Percentiles rank a stretch among this genome's conserved stretches.
Conservation (phyloP, 64 coral and sea anemone genomes). For the Orbicella faveolata region DNA sequence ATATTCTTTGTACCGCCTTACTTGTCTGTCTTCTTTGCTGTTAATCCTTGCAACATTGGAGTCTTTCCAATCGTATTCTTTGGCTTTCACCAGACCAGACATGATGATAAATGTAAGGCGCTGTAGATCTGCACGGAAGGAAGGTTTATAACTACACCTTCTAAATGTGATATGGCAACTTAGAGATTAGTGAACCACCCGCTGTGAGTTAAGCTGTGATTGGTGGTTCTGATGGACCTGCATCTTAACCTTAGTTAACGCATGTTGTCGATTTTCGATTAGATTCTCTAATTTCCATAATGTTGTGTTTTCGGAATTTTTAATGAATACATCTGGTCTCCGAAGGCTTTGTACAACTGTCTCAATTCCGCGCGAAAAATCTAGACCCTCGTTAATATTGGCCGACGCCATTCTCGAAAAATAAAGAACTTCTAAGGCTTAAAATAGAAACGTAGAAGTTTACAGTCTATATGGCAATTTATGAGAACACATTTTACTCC, state of each 20-base stretch:
- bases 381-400: neutral
- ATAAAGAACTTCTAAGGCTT: neutral
- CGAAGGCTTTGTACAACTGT: neutral
- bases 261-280: neutral
- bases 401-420: neutral
- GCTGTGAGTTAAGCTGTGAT: neutral
- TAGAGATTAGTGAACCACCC: neutral
- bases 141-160: neutral
- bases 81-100: neutral
- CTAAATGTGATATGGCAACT: neutral
- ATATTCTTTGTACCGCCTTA: neutral
- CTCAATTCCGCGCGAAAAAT: neutral
- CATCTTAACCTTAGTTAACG: neutral
- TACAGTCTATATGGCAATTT: too few species aligned
- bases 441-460: neutral
- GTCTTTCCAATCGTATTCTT: constrained; percentile 7
- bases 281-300: neutral
- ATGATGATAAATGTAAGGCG: neutral
- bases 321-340: neutral
- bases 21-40: constrained; percentile 8
- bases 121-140: neutral
- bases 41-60: constrained; percentile 8
- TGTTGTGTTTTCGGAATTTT: neutral
- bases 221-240: neutral
- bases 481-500: too few species aligned